A percentile compares a stretch with the other conserved stretches of the same genome.
These are phyloP conservation scores for Microcebus jonahi DNA, from an alignment of 2,113 vertebrate genomes.

Conservation along the genomic window DNA sequence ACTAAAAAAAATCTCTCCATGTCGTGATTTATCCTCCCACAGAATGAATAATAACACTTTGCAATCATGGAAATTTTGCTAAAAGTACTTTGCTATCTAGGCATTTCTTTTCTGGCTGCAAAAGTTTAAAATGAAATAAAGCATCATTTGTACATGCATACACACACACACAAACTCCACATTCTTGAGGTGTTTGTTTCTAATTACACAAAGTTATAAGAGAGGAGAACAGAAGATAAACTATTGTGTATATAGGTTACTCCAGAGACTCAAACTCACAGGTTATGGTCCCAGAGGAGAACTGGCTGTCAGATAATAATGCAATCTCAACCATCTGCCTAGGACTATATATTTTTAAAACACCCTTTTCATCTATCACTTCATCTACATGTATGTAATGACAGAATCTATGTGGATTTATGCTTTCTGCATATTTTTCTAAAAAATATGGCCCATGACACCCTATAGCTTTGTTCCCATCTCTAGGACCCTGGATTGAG, in stretches of 20 bases:
- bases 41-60: background rate
- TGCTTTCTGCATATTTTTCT: background rate
- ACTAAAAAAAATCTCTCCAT: background rate
- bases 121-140: background rate
- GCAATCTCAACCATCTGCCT: background rate
- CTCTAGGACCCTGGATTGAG: background rate
- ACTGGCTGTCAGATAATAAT: background rate
- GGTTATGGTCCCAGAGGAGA: background rate
- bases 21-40: background rate
- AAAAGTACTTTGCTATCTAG: background rate
- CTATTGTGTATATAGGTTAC: background rate
- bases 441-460: background rate
- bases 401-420: background rate
- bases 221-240: background rate
- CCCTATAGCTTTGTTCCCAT: background rate
- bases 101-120: background rate
- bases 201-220: background rate
- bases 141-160: background rate
- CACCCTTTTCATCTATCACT: background rate
- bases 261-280: background rate
- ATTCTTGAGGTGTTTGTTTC: background rate
- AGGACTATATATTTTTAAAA: background rate
- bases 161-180: background rate
- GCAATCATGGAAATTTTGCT: background rate
- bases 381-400: background rate